Evolutionary conservation across 1,140 invertebrate genomes (phyloP), one percentile per base, ranked within the genome.

Genomic region (Euwallacea similis): DNA sequence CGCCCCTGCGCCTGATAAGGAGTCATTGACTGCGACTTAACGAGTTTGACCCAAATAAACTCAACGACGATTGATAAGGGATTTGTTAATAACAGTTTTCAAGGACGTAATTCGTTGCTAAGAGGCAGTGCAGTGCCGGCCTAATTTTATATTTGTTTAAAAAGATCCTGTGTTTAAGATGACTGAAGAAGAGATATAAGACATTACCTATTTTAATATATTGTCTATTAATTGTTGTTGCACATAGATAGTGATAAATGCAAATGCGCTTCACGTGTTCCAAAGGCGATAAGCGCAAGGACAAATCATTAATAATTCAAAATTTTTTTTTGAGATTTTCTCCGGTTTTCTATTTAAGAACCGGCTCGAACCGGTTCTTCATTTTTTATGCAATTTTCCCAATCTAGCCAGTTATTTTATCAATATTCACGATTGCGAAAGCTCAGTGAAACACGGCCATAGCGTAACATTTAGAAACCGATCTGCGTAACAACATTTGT

Each of bases 11-110:
- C 59, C 4, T 42, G 62, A 50, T 64, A 50, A 64, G 43, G 43
- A 33, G 62, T 64, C 47, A 53, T 64, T 64, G 43, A 61, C 59
- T 61, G 59, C 59, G 21, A 61, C 43, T 61, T 61, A 61, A 61
- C 16, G 59, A 61, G 59, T 44, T n/a, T 42, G 59, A 61, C 59
- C 59, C 59, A 61, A 61, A 42, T 61, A 61, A 61, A 43, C 33
- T 43, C 16, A 61, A 42, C 56, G 43, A 33, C 21, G 21, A 33
- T 33, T 33, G 21, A 33, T 33, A 33, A 33, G 21, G 21, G 21
- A 33, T 33, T 33, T 33, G 21, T 33, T 33, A 33, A 33, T 33
- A 33, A 33, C 21, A 33, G 4, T 33, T 33, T 33, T 33, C 21
- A 33, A 33, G 21, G 21, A 33, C 21, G 21, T 33, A 33, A 4